Conservation (phyloP, 2,888 invertebrate genomes). For the Torymus tubicola region DNA sequence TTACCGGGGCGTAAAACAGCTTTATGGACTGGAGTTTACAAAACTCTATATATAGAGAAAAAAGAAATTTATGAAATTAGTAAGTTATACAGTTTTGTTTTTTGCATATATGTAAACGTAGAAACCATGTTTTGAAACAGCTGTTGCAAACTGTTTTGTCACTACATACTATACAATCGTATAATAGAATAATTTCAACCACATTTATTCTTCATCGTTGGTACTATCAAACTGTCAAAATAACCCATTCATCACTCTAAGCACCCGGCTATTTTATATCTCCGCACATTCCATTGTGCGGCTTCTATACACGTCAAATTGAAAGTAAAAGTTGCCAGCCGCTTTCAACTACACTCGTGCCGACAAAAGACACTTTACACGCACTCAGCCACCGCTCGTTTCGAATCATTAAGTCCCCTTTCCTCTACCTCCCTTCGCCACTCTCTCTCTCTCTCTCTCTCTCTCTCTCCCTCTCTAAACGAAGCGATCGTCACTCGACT, state of each 20-base stretch:
- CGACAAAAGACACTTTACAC: constrained; percentile 5
- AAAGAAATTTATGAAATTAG: background rate
- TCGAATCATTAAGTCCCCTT: constrained; percentile 39
- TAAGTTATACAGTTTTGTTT: background rate
- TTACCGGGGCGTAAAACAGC: too few species aligned
- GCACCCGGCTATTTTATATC: too few species aligned
- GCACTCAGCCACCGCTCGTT: background rate
- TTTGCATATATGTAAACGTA: too few species aligned
- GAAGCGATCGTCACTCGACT: constrained; percentile 22
- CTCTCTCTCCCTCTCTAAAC: background rate
- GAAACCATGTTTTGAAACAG: too few species aligned
- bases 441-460: background rate
- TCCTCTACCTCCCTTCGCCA: too few species aligned
- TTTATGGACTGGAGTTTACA: background rate
- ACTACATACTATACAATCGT: too few species aligned
- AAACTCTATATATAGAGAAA: background rate
- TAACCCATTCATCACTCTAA: too few species aligned
- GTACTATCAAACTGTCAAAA: too few species aligned
- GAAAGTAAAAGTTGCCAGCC: constrained; percentile 19
- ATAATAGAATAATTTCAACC: too few species aligned
- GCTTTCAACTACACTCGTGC: background rate
- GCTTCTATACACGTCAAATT: constrained; percentile 3
- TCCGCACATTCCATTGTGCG: too few species aligned
- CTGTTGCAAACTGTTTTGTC: too few species aligned
- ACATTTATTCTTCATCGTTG: too few species aligned